Conservation (phyloP, 2,797 vertebrate genomes). For the Sebastiscus albofasciatus region DNA sequence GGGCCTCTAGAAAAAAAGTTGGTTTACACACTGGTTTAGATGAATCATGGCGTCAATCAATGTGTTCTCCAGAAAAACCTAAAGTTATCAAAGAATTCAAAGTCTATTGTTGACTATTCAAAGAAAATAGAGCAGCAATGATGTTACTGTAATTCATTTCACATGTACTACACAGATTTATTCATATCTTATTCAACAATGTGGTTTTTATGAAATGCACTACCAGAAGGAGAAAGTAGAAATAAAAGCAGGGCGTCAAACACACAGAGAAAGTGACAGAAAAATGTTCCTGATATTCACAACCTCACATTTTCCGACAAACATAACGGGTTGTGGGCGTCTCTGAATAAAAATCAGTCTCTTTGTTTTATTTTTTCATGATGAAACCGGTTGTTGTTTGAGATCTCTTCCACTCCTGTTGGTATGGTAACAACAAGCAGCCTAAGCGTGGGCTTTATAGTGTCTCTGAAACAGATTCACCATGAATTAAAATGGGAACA, state of each 20-base stretch:
- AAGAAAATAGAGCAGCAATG: no score
- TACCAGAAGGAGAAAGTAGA: not conserved
- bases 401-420: not conserved
- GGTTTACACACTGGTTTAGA: no score
- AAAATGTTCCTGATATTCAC: not conserved
- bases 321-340: not conserved
- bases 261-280: not conserved
- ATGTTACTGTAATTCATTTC: no score
- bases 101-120: no score
- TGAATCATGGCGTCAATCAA: no score
- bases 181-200: not conserved
- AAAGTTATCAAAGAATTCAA: no score
- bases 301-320: not conserved
- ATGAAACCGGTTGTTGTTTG: not conserved
- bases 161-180: no score
- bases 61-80: no score
- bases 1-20: no score
- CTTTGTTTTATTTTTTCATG: not conserved
- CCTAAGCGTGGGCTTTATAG: not conserved
- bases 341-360: not conserved
- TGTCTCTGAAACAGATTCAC: constrained; percentile 13
- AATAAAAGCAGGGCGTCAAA: not conserved
- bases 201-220: not conserved
- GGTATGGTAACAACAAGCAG: not conserved
- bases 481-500: constrained; percentile 14